Conservation (phyloP, 2,888 invertebrate species). For the Xanthostigma xanthostigma region DNA sequence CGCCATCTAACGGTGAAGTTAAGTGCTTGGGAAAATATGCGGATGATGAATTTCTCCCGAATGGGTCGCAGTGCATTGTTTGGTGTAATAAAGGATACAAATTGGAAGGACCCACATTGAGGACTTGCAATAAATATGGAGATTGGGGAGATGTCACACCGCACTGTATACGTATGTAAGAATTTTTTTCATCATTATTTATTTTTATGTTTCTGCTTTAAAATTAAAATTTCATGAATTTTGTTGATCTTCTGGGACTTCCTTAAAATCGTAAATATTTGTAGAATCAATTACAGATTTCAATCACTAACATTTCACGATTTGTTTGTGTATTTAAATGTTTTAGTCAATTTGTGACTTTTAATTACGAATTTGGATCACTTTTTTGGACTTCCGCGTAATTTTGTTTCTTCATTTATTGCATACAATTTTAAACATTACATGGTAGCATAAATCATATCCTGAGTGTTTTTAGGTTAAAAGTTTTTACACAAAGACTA, state of each 20-base stretch:
- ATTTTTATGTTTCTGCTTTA: not conserved
- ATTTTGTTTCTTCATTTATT: no score
- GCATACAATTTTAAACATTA: no score
- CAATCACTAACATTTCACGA: no score
- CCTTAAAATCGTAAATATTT: no score
- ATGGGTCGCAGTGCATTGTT: conserved; percentile 31
- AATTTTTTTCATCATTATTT: not conserved
- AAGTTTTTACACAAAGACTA: no score
- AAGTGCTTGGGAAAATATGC: conserved; percentile 17
- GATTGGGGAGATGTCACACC: conserved; percentile 34
- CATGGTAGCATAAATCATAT: no score
- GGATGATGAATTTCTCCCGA: conserved; percentile 15
- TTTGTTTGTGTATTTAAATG: no score
- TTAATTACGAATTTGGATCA: no score
- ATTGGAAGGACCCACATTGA: conserved; percentile 33
- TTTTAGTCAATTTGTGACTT: no score
- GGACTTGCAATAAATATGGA: conserved; percentile 33
- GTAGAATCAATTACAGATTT: no score
- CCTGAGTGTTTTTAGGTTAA: no score
- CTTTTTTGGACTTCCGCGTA: no score
- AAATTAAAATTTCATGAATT: not conserved
- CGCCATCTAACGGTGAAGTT: conserved; percentile 19
- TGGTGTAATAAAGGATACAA: conserved; percentile 37
- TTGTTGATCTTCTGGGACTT: not conserved
- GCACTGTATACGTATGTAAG: conserved; percentile 35